Base-by-base conservation (phyloP, 2,113 vertebrate genomes). In the Balaeniceps rex region DNA sequence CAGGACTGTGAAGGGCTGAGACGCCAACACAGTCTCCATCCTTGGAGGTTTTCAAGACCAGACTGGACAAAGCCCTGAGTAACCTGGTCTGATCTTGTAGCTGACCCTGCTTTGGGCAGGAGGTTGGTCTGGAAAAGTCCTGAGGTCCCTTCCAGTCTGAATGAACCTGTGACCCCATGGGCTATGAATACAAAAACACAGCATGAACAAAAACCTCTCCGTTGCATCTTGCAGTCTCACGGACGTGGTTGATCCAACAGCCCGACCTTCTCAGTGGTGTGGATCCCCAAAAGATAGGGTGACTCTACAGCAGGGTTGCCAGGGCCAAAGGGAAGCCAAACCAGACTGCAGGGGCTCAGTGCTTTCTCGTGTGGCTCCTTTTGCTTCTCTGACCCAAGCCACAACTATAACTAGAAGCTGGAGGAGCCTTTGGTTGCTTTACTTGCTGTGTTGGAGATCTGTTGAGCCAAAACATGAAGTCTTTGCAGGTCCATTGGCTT, bases 131-230 rank as follows among this genome's bases (percentile, higher is more conserved):
- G 47, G 64, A 46, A 25, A 71, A 28, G 16, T 46, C 10, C 23
- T 40, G 69, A 78, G 16, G 12, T 60, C 19, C 10, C 11, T 66
- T 46, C 34, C 51, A 57, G 15, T 69, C n/a, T 15, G 12, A 76
- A 47, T 3, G 12, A 60, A 29, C 19, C 47, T 65, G 12, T 9
- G 12, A 29, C 6, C 36, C 23, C 74, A 4, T 4, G 33, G 19
- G 6, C 0, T 36, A 36, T 24, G 65, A 57, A 31, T 57, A 58
- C 15, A n/a, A 21, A 82, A 51, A 1, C 2, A 0, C 25, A 21
- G 5, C 2, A 0, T 49, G 46, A 51, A 44, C 12, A 60, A 49
- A 65, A 71, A 5, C 23, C 4, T 58, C 70, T 58, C 54, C 1
- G 0, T 9, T 75, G 28, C 11, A 14, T 42, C 66, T 63, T 28